Percentiles rank a stretch among this genome's conserved stretches.
phyloP scores from a whole-genome alignment of 2,888 invertebrate species.

The Lochmaea crataegi region DNA sequence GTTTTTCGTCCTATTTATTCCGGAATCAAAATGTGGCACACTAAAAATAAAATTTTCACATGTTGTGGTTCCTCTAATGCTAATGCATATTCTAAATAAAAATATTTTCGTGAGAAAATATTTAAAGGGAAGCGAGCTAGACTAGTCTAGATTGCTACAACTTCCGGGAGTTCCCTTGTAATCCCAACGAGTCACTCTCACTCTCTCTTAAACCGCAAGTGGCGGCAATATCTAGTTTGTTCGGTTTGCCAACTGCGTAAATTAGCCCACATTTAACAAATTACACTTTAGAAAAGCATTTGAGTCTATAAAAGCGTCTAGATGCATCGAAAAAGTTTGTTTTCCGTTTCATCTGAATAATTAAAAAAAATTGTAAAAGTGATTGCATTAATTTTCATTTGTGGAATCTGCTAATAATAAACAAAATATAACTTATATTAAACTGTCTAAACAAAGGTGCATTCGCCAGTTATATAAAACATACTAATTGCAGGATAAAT shows the following conservation, averaged over 20 bases:
- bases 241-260: slow-evolving; percentile 29
- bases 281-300: slow-evolving; percentile 14
- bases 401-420: too few relatives aligned
- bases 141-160: slow-evolving; percentile 53
- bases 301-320: background rate
- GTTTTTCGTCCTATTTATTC: background rate
- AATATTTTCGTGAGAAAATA: slow-evolving; percentile 52
- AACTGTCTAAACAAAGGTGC: too few relatives aligned
- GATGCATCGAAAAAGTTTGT: too few relatives aligned
- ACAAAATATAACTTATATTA: too few relatives aligned
- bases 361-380: too few relatives aligned
- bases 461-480: too few relatives aligned
- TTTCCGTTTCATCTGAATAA: too few relatives aligned
- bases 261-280: slow-evolving; percentile 32
- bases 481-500: too few relatives aligned
- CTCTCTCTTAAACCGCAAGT: slow-evolving; percentile 29
- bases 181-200: slow-evolving; percentile 14
- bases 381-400: too few relatives aligned
- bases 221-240: slow-evolving; percentile 25
- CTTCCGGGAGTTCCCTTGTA: slow-evolving; percentile 55
- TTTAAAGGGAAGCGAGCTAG: slow-evolving; percentile 55
- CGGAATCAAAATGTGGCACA: background rate
- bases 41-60: background rate
- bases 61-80: slow-evolving; percentile 1
- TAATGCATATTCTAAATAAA: slow-evolving; percentile 18